Percentiles rank a stretch among this genome's conserved stretches.
Evolutionary conservation across 2,888 invertebrate species (phyloP).

Genomic region (Rhopalosiphum nymphaeae): DNA sequence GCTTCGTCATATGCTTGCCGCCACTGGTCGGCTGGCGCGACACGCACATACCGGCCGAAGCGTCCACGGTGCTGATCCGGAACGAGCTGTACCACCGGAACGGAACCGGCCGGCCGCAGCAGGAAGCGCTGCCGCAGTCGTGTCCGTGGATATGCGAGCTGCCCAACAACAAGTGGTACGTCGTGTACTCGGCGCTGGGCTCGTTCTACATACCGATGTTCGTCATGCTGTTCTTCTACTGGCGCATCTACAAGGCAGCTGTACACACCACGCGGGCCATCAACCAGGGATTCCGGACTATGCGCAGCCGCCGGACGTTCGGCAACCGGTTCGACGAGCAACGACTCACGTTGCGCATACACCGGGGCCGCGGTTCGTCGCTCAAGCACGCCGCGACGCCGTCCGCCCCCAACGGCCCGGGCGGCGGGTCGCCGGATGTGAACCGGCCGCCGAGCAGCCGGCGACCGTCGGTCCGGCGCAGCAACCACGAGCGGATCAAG

Average conservation of each 20-base stretch:
- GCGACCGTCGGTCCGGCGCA: slow-evolving; percentile 66
- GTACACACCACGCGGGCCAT: slow-evolving; percentile 92
- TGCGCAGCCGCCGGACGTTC: slow-evolving; percentile 71
- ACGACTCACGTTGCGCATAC: slow-evolving; percentile 90
- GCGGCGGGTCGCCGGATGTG: slow-evolving; percentile 67
- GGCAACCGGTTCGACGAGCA: slow-evolving; percentile 89
- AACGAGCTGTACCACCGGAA: slow-evolving; percentile 44
- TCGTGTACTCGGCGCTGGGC: slow-evolving; percentile 96
- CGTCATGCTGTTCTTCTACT: slow-evolving; percentile 98
- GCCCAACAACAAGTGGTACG: slow-evolving; percentile 74
- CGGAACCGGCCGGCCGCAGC: slow-evolving; percentile 29
- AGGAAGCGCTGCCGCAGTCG: slow-evolving; percentile 66
- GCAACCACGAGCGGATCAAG: slow-evolving; percentile 81
- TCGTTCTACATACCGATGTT: slow-evolving; percentile 98
- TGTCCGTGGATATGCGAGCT: slow-evolving; percentile 68
- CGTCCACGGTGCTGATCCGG: slow-evolving; percentile 48
- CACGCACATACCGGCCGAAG: slow-evolving; percentile 66
- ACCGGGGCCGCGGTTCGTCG: slow-evolving; percentile 83
- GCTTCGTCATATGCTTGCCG: slow-evolving; percentile 96
- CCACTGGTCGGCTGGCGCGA: slow-evolving; percentile 95
- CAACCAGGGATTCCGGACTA: slow-evolving; percentile 90
- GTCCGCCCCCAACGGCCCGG: slow-evolving; percentile 72
- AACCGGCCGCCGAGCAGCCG: slow-evolving; percentile 71
- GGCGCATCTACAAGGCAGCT: slow-evolving; percentile 95
- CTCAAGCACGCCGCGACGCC: slow-evolving; percentile 79